Conservation (phyloP, 2,888 invertebrate species). For the Electrophaes corylata region DNA sequence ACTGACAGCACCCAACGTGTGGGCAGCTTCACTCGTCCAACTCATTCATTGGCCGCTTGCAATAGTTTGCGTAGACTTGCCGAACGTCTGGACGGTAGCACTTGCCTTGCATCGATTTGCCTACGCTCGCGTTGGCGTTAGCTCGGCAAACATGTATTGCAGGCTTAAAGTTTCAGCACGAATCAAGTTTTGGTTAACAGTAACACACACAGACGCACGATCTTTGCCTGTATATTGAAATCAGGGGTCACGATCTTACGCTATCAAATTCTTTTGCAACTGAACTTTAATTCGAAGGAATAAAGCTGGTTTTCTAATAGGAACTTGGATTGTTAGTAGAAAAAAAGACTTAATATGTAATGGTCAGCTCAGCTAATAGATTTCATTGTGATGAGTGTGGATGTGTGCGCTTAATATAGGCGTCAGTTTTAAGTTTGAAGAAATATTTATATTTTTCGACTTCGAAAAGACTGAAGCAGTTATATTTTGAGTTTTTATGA, state of each 20-base stretch:
- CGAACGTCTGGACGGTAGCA: no score
- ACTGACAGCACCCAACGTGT: no score
- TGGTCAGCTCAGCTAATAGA: conserved; percentile 49
- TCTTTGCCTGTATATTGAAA: conserved; percentile 57
- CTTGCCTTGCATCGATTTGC: no score
- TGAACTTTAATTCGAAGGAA: conserved; percentile 16
- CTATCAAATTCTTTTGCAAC: conserved; percentile 25
- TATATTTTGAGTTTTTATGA: no score
- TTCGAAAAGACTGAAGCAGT: no score
- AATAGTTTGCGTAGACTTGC: no score
- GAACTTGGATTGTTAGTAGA: conserved; percentile 17
- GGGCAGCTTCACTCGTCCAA: no score
- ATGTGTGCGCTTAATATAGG: conserved; percentile 41
- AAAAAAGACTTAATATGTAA: conserved; percentile 53
- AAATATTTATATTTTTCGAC: not conserved
- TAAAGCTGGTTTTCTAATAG: conserved; percentile 38
- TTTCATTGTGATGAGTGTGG: conserved; percentile 42
- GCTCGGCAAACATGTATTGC: no score
- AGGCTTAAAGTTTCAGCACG: conserved; percentile 36
- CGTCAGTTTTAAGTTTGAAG: conserved; percentile 30
- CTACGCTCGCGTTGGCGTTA: no score
- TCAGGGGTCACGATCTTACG: conserved; percentile 54
- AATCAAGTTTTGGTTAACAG: conserved; percentile 48
- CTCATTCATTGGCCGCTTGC: no score
- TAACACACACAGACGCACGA: conserved; percentile 48